phyloP scores from a whole-genome alignment of 1,140 invertebrate genomes.

The Anastrepha ludens region DNA sequence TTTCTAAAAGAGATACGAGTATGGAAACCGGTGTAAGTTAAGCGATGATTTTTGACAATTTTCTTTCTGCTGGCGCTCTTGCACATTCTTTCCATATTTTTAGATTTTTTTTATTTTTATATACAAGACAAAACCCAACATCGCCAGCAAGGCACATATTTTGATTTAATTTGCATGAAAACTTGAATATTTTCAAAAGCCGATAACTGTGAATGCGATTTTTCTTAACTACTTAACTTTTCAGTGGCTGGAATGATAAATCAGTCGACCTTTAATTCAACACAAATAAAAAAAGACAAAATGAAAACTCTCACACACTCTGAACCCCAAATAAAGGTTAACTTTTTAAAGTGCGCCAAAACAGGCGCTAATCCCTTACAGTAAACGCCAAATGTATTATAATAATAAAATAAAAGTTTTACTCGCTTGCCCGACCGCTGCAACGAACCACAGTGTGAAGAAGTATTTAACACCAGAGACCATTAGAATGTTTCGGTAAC shows the following conservation, averaged over 20 bases:
- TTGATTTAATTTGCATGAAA: too few species aligned
- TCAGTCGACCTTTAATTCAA: neutral
- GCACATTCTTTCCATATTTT: too few species aligned
- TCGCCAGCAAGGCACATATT: too few species aligned
- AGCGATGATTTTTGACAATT: too few species aligned
- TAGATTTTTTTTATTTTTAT: too few species aligned
- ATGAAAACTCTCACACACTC: neutral
- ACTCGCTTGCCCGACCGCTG: neutral
- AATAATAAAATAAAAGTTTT: conserved; percentile 39
- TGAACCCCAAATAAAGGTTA: neutral
- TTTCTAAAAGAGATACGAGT: too few species aligned
- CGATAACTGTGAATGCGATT: too few species aligned
- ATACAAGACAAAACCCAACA: too few species aligned
- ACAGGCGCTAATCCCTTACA: conserved; percentile 11
- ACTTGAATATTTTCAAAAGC: too few species aligned
- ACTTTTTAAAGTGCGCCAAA: conserved; percentile 32
- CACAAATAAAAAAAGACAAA: neutral
- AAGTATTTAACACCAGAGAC: conserved; percentile 49
- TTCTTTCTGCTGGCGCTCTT: too few species aligned
- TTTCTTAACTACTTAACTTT: too few species aligned
- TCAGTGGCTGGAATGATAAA: neutral
- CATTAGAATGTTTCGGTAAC: conserved; percentile 32
- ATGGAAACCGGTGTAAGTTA: too few species aligned
- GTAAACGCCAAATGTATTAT: neutral
- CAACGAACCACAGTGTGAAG: neutral